phyloP scores from a whole-genome alignment of 1,140 invertebrate species.

The Drosophila burlai region DNA sequence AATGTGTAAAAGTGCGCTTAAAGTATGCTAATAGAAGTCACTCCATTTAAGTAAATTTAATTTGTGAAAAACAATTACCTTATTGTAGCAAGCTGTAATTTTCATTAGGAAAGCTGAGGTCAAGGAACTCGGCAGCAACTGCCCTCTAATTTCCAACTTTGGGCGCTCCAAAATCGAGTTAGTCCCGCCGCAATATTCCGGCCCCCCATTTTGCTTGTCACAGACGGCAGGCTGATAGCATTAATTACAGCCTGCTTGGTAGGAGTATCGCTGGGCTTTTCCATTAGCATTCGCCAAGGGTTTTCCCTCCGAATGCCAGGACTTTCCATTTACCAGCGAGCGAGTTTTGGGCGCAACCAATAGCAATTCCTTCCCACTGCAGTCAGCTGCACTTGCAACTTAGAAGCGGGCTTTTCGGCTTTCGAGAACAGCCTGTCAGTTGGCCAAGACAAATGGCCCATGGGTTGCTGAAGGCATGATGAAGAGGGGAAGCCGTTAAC shows the following conservation, averaged over 20 bases:
- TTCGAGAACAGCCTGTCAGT: constrained; percentile 55
- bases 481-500: constrained; percentile 52
- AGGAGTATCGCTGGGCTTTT: constrained; percentile 25
- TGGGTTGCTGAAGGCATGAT: constrained; percentile 31
- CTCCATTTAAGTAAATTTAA: not conserved
- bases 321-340: constrained; percentile 11
- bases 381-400: constrained; percentile 32
- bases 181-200: constrained; percentile 11
- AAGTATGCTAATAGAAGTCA: not conserved
- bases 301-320: constrained; percentile 13
- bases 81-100: constrained; percentile 4
- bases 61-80: constrained; percentile 4
- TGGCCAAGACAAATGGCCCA: constrained; percentile 68
- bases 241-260: constrained; percentile 66
- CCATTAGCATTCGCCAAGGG: constrained; percentile 53
- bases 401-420: constrained; percentile 35
- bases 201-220: constrained; percentile 43
- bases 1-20: not conserved
- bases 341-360: constrained; percentile 14
- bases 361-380: constrained; percentile 21
- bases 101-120: constrained; percentile 7
- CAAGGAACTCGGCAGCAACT: constrained; percentile 19
- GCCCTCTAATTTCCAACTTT: constrained; percentile 25
- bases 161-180: constrained; percentile 26
- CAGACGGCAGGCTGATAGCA: constrained; percentile 58